These are phyloP conservation scores for Procambarus clarkii DNA, from an alignment of 1,140 invertebrate species.

Conservation along the genomic window DNA sequence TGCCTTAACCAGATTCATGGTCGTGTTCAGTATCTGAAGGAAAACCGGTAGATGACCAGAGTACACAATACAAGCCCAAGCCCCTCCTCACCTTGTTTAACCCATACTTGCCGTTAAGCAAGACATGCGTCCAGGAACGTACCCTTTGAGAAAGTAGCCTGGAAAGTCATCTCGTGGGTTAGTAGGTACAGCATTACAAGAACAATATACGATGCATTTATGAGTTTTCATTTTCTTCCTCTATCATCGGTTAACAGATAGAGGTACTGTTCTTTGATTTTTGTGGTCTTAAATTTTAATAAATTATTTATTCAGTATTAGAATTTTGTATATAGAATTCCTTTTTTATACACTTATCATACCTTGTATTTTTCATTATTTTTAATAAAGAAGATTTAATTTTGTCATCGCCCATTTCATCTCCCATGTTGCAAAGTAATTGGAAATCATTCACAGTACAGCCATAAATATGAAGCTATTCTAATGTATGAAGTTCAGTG, in stretches of 20 bases:
- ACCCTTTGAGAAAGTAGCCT: background rate
- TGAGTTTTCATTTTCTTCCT: background rate
- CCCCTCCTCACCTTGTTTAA: background rate
- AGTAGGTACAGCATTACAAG: constrained; percentile 43
- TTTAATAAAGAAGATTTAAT: constrained; percentile 43
- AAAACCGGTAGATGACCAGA: background rate
- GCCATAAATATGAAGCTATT: background rate
- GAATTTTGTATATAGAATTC: constrained; percentile 34
- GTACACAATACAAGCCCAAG: background rate
- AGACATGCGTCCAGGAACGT: constrained; percentile 37
- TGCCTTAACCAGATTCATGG: background rate
- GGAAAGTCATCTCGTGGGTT: constrained; percentile 8
- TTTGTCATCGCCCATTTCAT: constrained; percentile 35
- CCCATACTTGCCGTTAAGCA: constrained; percentile 10
- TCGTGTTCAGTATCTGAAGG: background rate
- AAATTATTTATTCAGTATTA: constrained; percentile 53
- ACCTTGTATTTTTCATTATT: constrained; percentile 11
- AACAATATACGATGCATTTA: constrained; percentile 27
- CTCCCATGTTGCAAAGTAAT: constrained; percentile 5
- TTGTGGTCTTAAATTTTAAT: constrained; percentile 45
- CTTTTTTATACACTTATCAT: background rate
- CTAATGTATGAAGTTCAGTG: background rate
- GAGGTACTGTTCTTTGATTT: too few species aligned
- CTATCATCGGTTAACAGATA: too few species aligned
- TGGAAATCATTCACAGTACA: background rate